These are phyloP conservation scores for Seira musarum DNA, from an alignment of 2,888 invertebrate genomes.

Conservation along the genomic window DNA sequence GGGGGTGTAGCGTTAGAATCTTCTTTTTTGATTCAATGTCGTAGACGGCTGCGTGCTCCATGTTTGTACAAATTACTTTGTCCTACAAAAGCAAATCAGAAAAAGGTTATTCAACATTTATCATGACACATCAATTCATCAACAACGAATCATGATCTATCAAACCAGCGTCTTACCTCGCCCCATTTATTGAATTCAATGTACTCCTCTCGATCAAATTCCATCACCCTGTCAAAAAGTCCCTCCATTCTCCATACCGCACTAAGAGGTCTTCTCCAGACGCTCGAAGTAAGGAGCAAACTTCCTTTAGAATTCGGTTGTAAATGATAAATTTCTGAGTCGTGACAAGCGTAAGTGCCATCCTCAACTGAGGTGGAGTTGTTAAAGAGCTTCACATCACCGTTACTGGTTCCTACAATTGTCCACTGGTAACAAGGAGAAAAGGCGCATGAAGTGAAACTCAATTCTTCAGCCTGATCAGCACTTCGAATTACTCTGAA, in stretches of 20 bases:
- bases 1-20: constrained; percentile 82
- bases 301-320: constrained; percentile 83
- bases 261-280: constrained; percentile 88
- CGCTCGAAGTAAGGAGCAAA: constrained; percentile 87
- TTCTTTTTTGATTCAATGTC: constrained; percentile 87
- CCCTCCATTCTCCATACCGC: constrained; percentile 82
- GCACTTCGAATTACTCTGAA: constrained; percentile 57
- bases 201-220: constrained; percentile 83
- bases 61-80: constrained; percentile 66
- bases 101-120: too few species aligned
- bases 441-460: constrained; percentile 84
- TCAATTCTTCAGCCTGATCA: constrained; percentile 55
- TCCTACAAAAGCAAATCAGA: constrained; percentile 55
- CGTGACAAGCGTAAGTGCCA: constrained; percentile 85
- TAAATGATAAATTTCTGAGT: constrained; percentile 88
- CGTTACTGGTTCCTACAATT: constrained; percentile 91
- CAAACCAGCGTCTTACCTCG: constrained; percentile 88
- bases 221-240: constrained; percentile 67
- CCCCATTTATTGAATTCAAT: constrained; percentile 91
- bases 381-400: constrained; percentile 92
- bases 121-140: constrained; percentile 1
- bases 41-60: constrained; percentile 76
- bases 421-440: constrained; percentile 78
- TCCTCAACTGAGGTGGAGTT: constrained; percentile 86
- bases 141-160: too few species aligned